phyloP scores from a whole-genome alignment of 2,797 vertebrate genomes.

The Hylomyscus alleni region DNA sequence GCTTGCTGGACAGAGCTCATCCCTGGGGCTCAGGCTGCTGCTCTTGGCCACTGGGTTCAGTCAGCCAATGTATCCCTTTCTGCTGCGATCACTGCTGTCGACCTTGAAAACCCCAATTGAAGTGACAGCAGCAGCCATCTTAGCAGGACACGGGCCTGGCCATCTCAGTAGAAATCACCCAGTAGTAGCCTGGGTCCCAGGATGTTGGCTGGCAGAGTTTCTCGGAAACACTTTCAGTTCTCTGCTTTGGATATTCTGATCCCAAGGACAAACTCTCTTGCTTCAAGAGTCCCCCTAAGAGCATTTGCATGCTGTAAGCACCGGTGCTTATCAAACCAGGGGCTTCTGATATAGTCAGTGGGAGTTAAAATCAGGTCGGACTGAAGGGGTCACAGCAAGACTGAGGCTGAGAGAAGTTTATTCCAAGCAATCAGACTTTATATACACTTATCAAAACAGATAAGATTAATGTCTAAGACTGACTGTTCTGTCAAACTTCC shows the following conservation, averaged over 20 bases:
- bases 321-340: neutral
- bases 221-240: conserved; percentile 46
- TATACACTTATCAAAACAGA: neutral
- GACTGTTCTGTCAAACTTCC: neutral
- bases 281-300: neutral
- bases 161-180: neutral
- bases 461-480: neutral
- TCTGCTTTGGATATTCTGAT: neutral
- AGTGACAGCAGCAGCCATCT: neutral
- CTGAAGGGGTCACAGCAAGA: neutral
- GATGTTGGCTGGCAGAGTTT: neutral
- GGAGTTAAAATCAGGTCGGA: neutral
- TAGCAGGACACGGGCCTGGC: neutral
- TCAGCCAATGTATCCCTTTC: neutral
- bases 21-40: neutral
- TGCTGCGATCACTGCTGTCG: neutral
- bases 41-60: neutral
- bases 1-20: neutral
- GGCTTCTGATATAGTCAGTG: neutral
- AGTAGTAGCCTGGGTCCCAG: neutral
- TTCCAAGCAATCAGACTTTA: neutral
- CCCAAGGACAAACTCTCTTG: neutral
- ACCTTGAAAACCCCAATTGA: neutral
- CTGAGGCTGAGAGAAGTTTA: neutral
- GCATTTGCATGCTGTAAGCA: neutral